phyloP scores from a whole-genome alignment of 64 coral and sea anemone species.

The Platygyra sinensis region DNA sequence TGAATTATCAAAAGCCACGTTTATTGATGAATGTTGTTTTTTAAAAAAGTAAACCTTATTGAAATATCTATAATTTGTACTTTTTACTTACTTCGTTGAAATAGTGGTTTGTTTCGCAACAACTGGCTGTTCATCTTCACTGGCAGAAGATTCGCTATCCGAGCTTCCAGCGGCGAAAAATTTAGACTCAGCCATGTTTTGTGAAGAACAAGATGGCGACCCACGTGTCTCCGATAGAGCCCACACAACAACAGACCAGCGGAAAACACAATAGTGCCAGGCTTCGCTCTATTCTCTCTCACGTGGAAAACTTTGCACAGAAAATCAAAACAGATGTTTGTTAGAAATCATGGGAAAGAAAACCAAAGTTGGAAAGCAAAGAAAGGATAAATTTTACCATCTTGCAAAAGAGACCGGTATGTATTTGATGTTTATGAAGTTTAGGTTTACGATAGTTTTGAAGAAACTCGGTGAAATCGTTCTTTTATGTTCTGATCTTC shows the following conservation, averaged over 20 bases:
- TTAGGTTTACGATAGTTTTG: background rate
- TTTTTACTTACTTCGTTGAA: slow-evolving; percentile 69
- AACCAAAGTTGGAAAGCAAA: slow-evolving; percentile 86
- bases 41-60: too few relatives aligned
- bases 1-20: too few relatives aligned
- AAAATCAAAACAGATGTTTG: background rate
- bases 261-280: background rate
- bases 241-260: background rate
- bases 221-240: slow-evolving; percentile 53
- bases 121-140: slow-evolving; percentile 88
- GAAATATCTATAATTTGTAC: background rate
- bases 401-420: slow-evolving; percentile 99
- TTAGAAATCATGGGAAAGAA: slow-evolving; percentile 85
- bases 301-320: slow-evolving; percentile 1
- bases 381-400: slow-evolving; percentile 99
- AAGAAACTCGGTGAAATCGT: background rate
- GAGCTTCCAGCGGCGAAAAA: slow-evolving; percentile 92
- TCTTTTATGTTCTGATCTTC: too few relatives aligned
- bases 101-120: slow-evolving; percentile 71
- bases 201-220: slow-evolving; percentile 85
- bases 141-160: slow-evolving; percentile 81
- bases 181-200: slow-evolving; percentile 66
- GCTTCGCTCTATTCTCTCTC: background rate
- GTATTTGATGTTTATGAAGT: background rate
- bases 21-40: too few relatives aligned